Evolutionary conservation across 2,113 vertebrate species (phyloP).

Genomic region (Urocynchramus pylzowi): DNA sequence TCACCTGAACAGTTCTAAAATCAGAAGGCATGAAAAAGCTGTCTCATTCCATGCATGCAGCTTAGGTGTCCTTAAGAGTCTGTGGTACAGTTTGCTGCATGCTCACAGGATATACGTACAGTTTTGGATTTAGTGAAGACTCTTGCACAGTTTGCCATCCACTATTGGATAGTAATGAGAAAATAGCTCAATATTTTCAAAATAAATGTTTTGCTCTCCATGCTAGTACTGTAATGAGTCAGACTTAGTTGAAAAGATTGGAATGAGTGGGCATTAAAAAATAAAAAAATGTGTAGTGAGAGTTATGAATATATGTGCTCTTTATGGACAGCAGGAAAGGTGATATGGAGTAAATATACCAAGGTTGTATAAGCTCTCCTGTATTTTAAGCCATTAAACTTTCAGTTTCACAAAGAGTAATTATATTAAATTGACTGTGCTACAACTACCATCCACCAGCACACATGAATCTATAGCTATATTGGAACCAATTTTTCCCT

Average conservation of each 20-base stretch:
- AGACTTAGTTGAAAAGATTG: not conserved
- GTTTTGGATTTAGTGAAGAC: not conserved
- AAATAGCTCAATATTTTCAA: not conserved
- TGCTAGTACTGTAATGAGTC: not conserved
- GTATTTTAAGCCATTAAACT: not conserved
- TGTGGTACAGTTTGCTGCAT: not conserved
- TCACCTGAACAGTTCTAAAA: not conserved
- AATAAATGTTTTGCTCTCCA: not conserved
- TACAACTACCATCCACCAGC: not conserved
- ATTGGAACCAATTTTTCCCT: not conserved
- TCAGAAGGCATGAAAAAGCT: not conserved
- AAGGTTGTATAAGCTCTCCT: not conserved
- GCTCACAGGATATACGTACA: accelerated
- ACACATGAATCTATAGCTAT: not conserved
- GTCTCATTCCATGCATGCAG: not conserved
- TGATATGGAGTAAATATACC: not conserved
- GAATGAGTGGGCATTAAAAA: not conserved
- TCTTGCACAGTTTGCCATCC: not conserved
- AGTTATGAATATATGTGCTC: not conserved
- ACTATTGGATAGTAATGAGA: not conserved
- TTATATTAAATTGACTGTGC: not conserved
- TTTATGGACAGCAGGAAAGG: not conserved
- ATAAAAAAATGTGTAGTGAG: not conserved
- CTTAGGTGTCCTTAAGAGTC: not conserved
- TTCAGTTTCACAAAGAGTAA: not conserved